These are phyloP conservation scores for Acrossocheilus fasciatus DNA, from an alignment of 2,797 vertebrate species.

Conservation along the genomic window DNA sequence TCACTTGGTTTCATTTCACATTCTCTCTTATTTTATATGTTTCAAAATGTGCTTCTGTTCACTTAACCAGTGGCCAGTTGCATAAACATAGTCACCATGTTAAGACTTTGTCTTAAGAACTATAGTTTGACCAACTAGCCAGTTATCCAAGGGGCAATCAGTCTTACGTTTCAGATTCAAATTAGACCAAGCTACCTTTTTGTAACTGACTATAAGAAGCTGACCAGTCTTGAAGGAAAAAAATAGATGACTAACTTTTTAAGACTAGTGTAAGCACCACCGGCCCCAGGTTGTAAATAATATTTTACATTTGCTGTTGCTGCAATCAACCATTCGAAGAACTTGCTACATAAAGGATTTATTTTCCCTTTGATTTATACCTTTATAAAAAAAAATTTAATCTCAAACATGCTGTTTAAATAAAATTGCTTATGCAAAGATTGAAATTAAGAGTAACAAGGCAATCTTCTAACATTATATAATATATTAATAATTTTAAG, in stretches of 20 bases:
- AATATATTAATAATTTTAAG: neutral
- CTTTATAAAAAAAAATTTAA: neutral
- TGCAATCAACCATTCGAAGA: neutral
- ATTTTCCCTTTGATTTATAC: neutral
- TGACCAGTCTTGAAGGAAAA: neutral
- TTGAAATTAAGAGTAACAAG: neutral
- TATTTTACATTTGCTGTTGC: neutral
- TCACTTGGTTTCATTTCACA: neutral
- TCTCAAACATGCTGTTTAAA: neutral
- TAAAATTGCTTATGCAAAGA: neutral
- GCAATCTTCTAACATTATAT: neutral
- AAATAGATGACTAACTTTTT: neutral
- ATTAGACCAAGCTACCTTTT: neutral
- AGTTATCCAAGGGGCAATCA: neutral
- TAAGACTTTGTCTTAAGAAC: neutral
- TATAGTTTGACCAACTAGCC: neutral
- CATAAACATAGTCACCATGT: neutral
- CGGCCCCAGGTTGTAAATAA: neutral
- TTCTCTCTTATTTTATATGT: neutral
- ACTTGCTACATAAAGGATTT: neutral
- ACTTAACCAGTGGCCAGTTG: neutral
- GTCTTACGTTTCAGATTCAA: neutral
- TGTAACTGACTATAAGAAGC: neutral
- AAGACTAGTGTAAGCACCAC: no score
- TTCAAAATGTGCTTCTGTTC: constrained; percentile 5